These are phyloP conservation scores for Hycleus phaleratus DNA, from an alignment of 1,140 invertebrate species.

Conservation along the genomic window DNA sequence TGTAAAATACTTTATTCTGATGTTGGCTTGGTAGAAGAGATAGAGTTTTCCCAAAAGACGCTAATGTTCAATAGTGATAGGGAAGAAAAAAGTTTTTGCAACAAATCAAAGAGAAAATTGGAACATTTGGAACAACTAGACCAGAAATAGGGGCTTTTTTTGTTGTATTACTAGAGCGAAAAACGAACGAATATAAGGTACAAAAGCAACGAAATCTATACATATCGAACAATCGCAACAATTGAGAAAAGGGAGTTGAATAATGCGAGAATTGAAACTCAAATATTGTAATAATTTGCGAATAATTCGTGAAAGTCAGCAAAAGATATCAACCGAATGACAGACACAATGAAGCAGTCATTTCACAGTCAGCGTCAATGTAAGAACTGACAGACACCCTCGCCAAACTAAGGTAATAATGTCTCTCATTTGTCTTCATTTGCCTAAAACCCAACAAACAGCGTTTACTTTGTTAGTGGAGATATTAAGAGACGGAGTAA, in stretches of 20 bases:
- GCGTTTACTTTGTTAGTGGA: constrained; percentile 26
- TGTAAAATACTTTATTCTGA: constrained; percentile 10
- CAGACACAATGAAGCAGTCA: constrained; percentile 12
- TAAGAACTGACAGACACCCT: constrained; percentile 31
- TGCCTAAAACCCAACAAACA: constrained; percentile 36
- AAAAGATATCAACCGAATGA: not conserved
- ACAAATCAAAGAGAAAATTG: constrained; percentile 7
- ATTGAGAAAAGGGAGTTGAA: too few relatives aligned
- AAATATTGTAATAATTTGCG: constrained; percentile 23
- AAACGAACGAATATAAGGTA: too few relatives aligned
- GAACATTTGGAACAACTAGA: not conserved
- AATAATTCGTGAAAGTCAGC: constrained; percentile 18
- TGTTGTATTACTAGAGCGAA: not conserved
- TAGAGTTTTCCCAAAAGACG: constrained; percentile 1
- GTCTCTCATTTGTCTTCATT: constrained; percentile 40
- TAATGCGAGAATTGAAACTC: not conserved
- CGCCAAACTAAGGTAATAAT: constrained; percentile 39
- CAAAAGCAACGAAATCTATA: too few relatives aligned
- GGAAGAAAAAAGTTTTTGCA: not conserved
- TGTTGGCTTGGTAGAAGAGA: not conserved
- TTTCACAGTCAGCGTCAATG: constrained; percentile 21
- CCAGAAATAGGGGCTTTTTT: not conserved
- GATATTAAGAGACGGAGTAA: constrained; percentile 19
- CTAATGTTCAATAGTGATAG: constrained; percentile 7
- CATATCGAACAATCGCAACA: too few relatives aligned